phyloP scores from a whole-genome alignment of 2,797 vertebrate species.

The Anguilla megastoma region DNA sequence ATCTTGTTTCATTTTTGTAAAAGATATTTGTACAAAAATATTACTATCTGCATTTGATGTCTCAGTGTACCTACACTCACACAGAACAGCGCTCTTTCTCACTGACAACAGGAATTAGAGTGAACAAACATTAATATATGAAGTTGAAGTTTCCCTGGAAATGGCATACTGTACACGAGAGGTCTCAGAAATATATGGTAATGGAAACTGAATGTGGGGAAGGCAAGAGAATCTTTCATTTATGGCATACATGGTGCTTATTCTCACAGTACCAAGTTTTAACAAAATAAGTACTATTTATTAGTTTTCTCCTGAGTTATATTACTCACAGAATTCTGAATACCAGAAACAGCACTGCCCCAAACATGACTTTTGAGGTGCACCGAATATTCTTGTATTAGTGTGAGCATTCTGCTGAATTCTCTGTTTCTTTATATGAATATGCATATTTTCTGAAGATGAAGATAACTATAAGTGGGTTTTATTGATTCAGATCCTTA shows the following conservation, averaged over 20 bases:
- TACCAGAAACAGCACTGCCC: neutral
- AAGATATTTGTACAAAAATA: neutral
- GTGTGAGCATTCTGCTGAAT: neutral
- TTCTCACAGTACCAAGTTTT: neutral
- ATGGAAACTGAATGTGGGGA: neutral
- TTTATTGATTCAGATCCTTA: neutral
- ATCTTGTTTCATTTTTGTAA: neutral
- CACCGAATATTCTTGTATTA: neutral
- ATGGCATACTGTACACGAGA: neutral
- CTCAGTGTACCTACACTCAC: neutral
- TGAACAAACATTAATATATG: neutral
- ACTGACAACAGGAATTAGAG: neutral
- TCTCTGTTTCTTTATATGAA: neutral
- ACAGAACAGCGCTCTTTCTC: neutral
- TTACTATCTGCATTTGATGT: neutral
- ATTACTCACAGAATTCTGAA: too few species aligned
- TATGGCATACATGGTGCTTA: neutral
- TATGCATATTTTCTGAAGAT: neutral
- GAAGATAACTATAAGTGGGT: neutral
- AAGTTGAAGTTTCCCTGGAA: neutral
- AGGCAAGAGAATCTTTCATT: neutral
- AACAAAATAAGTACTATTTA: neutral
- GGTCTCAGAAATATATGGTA: neutral
- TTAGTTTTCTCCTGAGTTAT: too few species aligned
- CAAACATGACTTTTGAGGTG: neutral